phyloP scores from a whole-genome alignment of 2,113 vertebrate species.

The Paratilapia polleni region DNA sequence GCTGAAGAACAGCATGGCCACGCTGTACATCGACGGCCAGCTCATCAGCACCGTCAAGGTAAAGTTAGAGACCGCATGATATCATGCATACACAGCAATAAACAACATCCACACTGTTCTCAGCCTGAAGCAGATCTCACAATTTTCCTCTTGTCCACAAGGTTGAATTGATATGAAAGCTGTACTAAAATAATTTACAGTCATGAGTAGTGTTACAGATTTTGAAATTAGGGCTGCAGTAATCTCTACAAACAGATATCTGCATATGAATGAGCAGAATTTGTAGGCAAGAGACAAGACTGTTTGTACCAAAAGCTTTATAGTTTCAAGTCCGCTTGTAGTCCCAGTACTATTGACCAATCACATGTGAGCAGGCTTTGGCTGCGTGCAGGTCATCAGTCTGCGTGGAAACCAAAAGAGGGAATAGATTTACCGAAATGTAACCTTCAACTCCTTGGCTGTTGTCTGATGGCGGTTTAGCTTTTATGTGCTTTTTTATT shows the following conservation, averaged over 20 bases:
- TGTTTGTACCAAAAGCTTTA: too few species aligned
- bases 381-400: neutral
- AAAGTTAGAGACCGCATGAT: neutral
- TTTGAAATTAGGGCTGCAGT: too few species aligned
- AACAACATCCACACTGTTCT: too few species aligned
- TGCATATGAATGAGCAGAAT: too few species aligned
- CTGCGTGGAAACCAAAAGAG: too few species aligned
- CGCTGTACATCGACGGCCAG: constrained; percentile 94
- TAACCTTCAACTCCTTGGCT: too few species aligned
- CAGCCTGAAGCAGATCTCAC: neutral
- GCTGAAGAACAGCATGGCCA: constrained; percentile 97
- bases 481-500: too few species aligned
- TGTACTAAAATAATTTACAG: neutral
- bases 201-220: too few species aligned
- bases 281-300: too few species aligned
- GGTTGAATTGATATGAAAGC: accelerated
- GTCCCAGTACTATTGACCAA: neutral
- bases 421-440: too few species aligned
- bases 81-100: neutral
- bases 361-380: accelerated
- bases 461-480: neutral
- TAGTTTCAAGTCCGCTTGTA: neutral
- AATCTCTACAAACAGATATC: too few species aligned
- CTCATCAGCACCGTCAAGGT: constrained; percentile 96
- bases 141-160: accelerated